Conservation (phyloP, 2,797 vertebrate species). For the Epinephelus malabaricus region DNA sequence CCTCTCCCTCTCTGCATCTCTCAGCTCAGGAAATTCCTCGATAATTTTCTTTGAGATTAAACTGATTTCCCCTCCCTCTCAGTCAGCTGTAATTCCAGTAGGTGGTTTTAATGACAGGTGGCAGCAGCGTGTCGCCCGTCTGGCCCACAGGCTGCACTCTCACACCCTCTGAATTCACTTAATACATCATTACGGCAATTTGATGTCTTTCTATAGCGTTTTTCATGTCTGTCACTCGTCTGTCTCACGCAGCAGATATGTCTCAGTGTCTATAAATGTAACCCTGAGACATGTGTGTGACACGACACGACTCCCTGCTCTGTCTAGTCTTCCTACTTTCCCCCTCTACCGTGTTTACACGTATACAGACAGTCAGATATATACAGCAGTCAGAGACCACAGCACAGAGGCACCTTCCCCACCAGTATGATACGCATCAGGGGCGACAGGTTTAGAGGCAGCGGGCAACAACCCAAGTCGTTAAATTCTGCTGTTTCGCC, state of each 20-base stretch:
- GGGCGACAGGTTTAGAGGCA: too few species aligned
- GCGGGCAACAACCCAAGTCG: too few species aligned
- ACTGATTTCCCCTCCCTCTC: constrained; percentile 26
- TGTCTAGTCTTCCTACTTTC: not conserved
- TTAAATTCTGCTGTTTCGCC: too few species aligned
- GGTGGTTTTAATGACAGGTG: constrained; percentile 60
- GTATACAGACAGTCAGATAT: too few species aligned
- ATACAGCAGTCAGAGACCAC: too few species aligned
- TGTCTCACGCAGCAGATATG: not conserved
- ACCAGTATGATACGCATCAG: too few species aligned
- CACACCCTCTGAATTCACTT: constrained; percentile 27
- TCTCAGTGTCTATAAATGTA: not conserved
- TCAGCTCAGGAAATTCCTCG: constrained; percentile 55
- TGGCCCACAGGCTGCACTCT: constrained; percentile 29
- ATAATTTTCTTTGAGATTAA: constrained; percentile 49
- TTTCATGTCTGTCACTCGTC: constrained; percentile 1
- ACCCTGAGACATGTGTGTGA: not conserved
- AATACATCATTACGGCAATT: constrained; percentile 33
- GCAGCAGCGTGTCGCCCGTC: constrained; percentile 37
- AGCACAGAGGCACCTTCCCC: too few species aligned
- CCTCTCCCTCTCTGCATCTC: not conserved
- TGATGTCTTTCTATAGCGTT: constrained; percentile 5
- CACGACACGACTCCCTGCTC: not conserved
- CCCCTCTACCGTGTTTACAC: too few species aligned
- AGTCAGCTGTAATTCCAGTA: constrained; percentile 23